phyloP scores from a whole-genome alignment of 1,140 invertebrate species.

The Plectrocnemia conspersa region DNA sequence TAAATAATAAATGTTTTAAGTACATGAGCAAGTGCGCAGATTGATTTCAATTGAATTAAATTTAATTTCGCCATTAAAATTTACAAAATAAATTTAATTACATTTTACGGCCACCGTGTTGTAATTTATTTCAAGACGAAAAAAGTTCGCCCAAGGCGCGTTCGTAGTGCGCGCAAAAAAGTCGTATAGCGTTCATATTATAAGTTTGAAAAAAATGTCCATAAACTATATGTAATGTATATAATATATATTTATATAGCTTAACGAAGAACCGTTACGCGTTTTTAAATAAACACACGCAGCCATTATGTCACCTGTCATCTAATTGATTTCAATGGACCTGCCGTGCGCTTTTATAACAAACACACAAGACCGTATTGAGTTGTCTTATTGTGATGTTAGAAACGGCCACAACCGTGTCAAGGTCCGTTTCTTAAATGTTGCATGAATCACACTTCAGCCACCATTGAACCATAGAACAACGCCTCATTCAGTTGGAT shows the following conservation, averaged over 20 bases:
- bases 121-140: constrained; percentile 3
- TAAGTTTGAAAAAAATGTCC: too few species aligned
- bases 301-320: too few species aligned
- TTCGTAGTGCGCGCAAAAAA: too few species aligned
- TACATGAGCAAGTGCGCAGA: too few species aligned
- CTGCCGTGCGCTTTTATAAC: constrained; percentile 7
- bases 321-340: constrained; percentile 11
- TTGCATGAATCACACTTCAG: constrained; percentile 18
- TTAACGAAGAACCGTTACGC: background rate
- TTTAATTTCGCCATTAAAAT: constrained; percentile 15
- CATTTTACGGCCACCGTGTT: constrained; percentile 5
- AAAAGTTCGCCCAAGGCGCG: too few species aligned
- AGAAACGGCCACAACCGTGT: constrained; percentile 18
- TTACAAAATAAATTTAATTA: constrained; percentile 5
- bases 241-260: constrained; percentile 3
- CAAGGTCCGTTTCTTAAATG: constrained; percentile 24
- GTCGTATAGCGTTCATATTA: too few species aligned
- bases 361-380: constrained; percentile 2
- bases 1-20: too few species aligned
- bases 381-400: constrained; percentile 19
- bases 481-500: too few species aligned
- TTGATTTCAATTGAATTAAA: too few species aligned
- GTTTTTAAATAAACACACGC: too few species aligned
- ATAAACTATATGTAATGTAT: too few species aligned
- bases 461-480: background rate